A percentile compares a stretch with the other conserved stretches of the same genome.
Evolutionary conservation across 2,888 invertebrate genomes (phyloP).

Genomic region (Spisula solida): DNA sequence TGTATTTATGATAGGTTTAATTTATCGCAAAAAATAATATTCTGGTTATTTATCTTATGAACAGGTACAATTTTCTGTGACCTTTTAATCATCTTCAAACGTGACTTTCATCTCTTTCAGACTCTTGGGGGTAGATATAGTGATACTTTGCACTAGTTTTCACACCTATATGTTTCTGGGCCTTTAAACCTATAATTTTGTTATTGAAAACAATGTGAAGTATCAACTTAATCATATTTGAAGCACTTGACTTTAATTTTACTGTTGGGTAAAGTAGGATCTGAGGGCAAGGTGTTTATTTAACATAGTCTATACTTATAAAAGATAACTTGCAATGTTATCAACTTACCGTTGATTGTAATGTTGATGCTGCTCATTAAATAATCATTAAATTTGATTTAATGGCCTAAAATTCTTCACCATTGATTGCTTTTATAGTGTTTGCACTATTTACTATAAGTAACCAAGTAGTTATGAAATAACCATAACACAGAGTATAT

Average conservation of each 20-base stretch:
- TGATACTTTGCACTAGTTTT: background rate
- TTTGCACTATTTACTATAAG: too few species aligned
- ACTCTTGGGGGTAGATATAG: background rate
- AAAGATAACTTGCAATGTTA: background rate
- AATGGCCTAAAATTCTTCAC: background rate
- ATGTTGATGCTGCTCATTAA: background rate
- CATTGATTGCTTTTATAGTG: background rate
- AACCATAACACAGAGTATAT: too few species aligned
- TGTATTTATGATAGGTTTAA: background rate
- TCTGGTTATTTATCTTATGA: background rate
- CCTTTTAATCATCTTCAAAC: background rate
- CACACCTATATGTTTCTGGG: background rate
- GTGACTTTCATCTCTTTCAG: background rate
- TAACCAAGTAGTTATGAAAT: too few species aligned
- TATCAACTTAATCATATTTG: background rate
- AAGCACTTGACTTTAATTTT: background rate
- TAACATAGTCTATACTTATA: background rate
- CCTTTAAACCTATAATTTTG: background rate
- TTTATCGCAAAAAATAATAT: background rate
- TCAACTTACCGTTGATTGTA: background rate
- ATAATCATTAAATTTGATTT: slow-evolving; percentile 12
- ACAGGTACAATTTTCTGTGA: background rate
- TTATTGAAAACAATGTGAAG: background rate
- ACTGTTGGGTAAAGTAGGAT: background rate
- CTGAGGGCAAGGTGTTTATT: background rate